Percentiles rank a stretch among this genome's conserved stretches.
These are phyloP conservation scores for Papilio xuthus DNA, from an alignment of 1,140 invertebrate species.

Conservation along the genomic window DNA sequence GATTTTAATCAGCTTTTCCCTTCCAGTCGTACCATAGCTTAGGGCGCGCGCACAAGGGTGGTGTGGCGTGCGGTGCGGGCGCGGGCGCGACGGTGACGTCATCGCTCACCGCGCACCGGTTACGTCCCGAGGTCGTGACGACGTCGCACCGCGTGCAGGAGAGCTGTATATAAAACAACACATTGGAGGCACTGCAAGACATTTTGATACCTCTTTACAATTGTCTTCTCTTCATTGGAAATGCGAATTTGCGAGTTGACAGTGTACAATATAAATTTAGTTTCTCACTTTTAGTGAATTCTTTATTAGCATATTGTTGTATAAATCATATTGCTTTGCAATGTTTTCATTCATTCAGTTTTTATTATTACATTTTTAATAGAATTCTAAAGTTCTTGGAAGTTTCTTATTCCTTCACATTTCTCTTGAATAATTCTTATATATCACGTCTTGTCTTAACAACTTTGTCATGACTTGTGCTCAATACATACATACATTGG, in stretches of 20 bases:
- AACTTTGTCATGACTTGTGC: too few relatives aligned
- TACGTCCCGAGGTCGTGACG: conserved; percentile 89
- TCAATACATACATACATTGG: too few relatives aligned
- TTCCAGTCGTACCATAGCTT: conserved; percentile 86
- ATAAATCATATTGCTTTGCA: background rate
- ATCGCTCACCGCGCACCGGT: conserved; percentile 83
- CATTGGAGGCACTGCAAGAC: conserved; percentile 43
- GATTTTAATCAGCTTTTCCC: conserved; percentile 35
- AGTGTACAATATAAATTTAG: too few relatives aligned
- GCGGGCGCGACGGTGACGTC: conserved; percentile 80
- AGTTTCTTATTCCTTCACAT: background rate
- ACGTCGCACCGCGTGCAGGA: conserved; percentile 92
- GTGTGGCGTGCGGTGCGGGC: conserved; percentile 75
- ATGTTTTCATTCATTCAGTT: background rate
- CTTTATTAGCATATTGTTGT: too few relatives aligned
- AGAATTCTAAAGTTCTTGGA: background rate
- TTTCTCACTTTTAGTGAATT: too few relatives aligned
- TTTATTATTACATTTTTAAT: background rate
- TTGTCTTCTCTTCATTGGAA: background rate
- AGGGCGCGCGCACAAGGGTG: conserved; percentile 84
- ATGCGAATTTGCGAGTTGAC: background rate
- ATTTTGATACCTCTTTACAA: background rate
- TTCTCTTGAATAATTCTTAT: background rate
- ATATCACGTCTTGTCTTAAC: background rate
- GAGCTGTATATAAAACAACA: conserved; percentile 87